Evolutionary conservation across 2,888 invertebrate species (phyloP), one percentile per base, ranked within the genome.

Genomic region (Eristalis tenax): DNA sequence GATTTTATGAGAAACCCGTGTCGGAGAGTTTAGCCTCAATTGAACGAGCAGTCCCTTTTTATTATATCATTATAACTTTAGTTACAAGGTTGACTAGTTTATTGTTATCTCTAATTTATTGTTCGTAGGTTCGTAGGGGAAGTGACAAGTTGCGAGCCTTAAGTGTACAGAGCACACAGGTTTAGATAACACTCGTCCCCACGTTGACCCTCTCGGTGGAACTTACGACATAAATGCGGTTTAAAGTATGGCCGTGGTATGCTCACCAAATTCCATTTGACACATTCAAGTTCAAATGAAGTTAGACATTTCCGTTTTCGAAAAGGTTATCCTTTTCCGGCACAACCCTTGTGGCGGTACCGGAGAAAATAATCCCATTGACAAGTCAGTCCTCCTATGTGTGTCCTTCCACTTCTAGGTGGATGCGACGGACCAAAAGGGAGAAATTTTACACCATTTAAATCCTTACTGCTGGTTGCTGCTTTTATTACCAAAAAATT

Each of bases 401-500:
- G 38, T 43, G 43, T 18, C 50, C 18, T 50, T 50, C 18, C 2
- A 18, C 50, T 18, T 32, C 32, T 4, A 50, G 50, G 18, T 18
- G 50, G 50, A 50, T 18, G 50, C 6, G 1, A n/a, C 15, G 6
- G 43, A 43, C 15, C 5, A 4, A 28, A 28, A 28, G 5, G 18
- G 18, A 6, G 76, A 68, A 74, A 73, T 71, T 23, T 18, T 59
- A 77, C 28, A 69, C 59, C 38, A 18, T n/a, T n/a, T 73, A 71
- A 78, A 78, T 74, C 74, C 57, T n/a, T 38, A 50, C 35, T 64
- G 38, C 38, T 26, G 26, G 64, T 50, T 26, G 26, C 59, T 84
- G 35, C 68, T 66, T 68, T 73, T 73, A 76, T 50, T 43, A 35
- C 63, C 71, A 63, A 71, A 63, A 77, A 77, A 61, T 73, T 69